phyloP scores from a whole-genome alignment of 2,113 vertebrate genomes.

The Redunca redunca region DNA sequence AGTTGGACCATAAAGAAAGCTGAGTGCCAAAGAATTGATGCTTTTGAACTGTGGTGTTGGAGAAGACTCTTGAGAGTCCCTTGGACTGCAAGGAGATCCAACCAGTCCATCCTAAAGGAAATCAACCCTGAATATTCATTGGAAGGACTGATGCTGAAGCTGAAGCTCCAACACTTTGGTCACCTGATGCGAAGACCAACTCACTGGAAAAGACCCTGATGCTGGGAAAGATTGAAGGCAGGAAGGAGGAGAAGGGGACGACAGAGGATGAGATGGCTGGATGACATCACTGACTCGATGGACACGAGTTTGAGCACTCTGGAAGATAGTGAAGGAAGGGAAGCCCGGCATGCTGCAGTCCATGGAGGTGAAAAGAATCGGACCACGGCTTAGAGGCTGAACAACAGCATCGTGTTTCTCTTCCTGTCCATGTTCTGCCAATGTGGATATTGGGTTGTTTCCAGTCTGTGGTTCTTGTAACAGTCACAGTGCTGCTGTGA shows the following conservation, averaged over 20 bases:
- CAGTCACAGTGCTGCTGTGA: neutral
- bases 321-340: neutral
- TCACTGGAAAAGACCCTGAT: neutral
- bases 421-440: neutral
- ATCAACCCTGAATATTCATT: neutral
- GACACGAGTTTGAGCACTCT: neutral
- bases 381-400: neutral
- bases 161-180: neutral
- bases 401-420: neutral
- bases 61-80: neutral
- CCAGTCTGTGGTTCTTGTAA: neutral
- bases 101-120: neutral
- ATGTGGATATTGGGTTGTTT: too few species aligned
- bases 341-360: rapidly evolving
- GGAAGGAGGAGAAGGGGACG: neutral
- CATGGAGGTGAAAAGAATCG: neutral
- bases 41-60: neutral
- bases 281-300: neutral
- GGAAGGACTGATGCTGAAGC: neutral
- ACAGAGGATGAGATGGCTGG: neutral
- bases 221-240: neutral
- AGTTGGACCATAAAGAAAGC: neutral
- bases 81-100: neutral
- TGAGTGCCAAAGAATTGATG: neutral
- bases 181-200: neutral